These are phyloP conservation scores for Microcebus griseorufus DNA, from an alignment of 2,113 vertebrate species.

Conservation along the genomic window DNA sequence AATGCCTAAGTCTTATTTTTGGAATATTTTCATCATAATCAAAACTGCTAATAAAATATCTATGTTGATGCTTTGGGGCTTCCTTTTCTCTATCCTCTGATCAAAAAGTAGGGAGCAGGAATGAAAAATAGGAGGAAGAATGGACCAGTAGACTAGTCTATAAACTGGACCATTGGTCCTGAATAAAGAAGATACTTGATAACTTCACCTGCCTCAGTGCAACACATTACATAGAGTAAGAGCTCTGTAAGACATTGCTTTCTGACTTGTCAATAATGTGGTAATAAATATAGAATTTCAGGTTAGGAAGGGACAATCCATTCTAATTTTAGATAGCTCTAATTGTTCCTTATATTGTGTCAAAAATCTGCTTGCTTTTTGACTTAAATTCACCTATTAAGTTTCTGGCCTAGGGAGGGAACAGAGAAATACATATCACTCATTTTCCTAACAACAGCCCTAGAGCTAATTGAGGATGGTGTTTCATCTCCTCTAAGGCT, in stretches of 20 bases:
- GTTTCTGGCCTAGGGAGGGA: neutral
- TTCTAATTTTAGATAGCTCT: neutral
- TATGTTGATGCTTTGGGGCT: neutral
- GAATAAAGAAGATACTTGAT: neutral
- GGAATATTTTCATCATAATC: neutral
- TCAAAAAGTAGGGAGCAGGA: neutral
- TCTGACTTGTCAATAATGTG: neutral
- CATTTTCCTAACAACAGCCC: neutral
- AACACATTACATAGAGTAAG: neutral
- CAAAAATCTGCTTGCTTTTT: neutral
- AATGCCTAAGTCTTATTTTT: slow-evolving; percentile 21
- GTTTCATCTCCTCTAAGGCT: neutral
- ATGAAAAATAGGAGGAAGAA: neutral
- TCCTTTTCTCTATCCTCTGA: neutral
- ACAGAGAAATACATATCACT: neutral
- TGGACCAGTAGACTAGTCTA: neutral
- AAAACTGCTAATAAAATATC: neutral
- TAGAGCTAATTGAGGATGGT: neutral
- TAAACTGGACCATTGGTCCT: neutral
- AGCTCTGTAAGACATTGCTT: neutral
- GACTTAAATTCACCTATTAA: neutral
- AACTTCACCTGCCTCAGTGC: neutral
- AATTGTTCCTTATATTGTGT: neutral
- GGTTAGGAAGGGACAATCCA: neutral
- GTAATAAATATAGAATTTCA: neutral